Conservation (phyloP, 2,888 invertebrate species). For the Spilarctia lutea region DNA sequence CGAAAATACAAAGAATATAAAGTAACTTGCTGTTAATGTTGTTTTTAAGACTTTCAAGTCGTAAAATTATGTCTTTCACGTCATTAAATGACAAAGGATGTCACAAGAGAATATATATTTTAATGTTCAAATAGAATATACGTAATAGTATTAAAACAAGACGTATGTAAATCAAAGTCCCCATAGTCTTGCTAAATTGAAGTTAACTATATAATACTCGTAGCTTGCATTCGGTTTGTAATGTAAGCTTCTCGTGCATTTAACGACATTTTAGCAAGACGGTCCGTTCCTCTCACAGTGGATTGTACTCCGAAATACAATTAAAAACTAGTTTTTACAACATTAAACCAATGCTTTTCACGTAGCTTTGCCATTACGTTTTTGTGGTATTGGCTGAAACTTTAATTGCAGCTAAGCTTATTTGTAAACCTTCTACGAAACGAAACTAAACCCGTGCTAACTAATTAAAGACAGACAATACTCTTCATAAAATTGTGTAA, state of each 20-base stretch:
- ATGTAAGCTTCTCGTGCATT: conserved; percentile 17
- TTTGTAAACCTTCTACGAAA: too few species aligned
- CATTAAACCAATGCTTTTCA: background rate
- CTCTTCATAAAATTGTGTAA: too few species aligned
- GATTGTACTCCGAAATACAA: conserved; percentile 29
- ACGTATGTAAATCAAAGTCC: background rate
- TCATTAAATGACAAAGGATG: conserved; percentile 9
- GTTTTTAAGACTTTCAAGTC: conserved; percentile 11
- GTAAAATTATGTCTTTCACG: conserved; percentile 9
- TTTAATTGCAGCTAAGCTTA: background rate
- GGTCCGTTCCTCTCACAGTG: conserved; percentile 18
- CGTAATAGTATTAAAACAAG: background rate
- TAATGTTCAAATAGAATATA: background rate
- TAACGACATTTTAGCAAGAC: conserved; percentile 36
- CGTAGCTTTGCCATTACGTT: background rate
- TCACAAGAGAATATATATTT: background rate
- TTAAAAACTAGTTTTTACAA: conserved; percentile 32
- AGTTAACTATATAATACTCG: background rate
- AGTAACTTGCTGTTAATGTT: conserved; percentile 6
- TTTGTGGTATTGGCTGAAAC: background rate
- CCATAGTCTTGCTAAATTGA: background rate
- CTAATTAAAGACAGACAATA: background rate
- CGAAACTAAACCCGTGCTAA: too few species aligned
- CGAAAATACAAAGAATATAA: too few species aligned
- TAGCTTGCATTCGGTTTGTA: conserved; percentile 20